Evolutionary conservation across 2,113 vertebrate genomes (phyloP), one percentile per base, ranked within the genome.

Genomic region (Paedocypris sp.): DNA sequence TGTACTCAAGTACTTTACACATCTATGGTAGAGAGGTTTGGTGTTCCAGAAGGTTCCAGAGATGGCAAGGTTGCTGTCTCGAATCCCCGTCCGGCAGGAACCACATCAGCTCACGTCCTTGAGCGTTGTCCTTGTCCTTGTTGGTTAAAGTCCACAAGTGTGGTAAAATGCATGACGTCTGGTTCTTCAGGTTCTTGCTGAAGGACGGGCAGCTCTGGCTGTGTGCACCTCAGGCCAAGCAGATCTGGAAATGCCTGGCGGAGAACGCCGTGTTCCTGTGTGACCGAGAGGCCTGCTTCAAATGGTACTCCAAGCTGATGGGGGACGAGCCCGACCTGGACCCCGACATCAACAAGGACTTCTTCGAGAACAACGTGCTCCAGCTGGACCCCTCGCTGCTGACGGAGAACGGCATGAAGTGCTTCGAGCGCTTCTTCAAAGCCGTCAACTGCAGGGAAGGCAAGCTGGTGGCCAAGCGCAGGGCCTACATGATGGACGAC

Each of bases 261-360:
- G 95, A 99, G 83, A 99, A 97, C 47, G 95, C 95, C 0, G 95
- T 98, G 75, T 99, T 94, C 77, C 90, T 99, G 74, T 98, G 95
- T 83, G 95, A 99, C 83, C 91, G 95, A 0, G 95, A 99, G 83
- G 94, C 95, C 76, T 99, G 95, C 87, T 99, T 99, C 83, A 99
- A 97, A 83, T 99, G 95, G 95, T 98, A 98, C 88, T 99, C 95
- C 70, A 99, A 98, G 73, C 84, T 99, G 68, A 99, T 99, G 95
- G 95, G 95, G 13, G 95, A 99, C 66, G 95, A 99, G 78, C 95
- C 95, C 46, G 95, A 99, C 79, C 88, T 99, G 71, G 95, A 99
- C 76, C 95, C 95, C 54, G 95, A 99, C 83, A 99, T 99, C 79
- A 99, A 99, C 82, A 98, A 98, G 81, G 95, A 99, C 86, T 99